phyloP scores from a whole-genome alignment of 2,888 invertebrate genomes.

The Nebria salina region DNA sequence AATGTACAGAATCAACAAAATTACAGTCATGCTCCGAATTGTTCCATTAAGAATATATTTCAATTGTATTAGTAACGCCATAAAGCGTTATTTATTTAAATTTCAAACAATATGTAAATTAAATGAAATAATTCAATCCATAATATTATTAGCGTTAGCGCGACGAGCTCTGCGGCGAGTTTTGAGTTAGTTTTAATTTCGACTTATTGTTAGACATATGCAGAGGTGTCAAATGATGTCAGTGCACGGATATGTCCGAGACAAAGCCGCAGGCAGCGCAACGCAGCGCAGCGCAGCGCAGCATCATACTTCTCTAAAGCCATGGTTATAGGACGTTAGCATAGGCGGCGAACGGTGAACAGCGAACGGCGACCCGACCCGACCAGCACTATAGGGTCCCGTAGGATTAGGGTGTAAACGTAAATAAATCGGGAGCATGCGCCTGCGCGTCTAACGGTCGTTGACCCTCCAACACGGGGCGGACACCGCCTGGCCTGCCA shows the following conservation, averaged over 20 bases:
- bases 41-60: too few relatives aligned
- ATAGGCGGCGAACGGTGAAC: background rate
- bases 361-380: background rate
- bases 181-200: background rate
- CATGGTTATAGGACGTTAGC: conserved; percentile 3
- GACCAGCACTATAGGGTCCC: conserved; percentile 11
- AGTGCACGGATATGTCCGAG: conserved; percentile 17
- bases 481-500: conserved; percentile 3
- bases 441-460: conserved; percentile 9
- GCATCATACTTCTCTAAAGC: background rate
- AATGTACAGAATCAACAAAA: too few relatives aligned
- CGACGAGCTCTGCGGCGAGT: background rate
- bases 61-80: too few relatives aligned
- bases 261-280: background rate
- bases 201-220: background rate
- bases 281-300: background rate
- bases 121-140: background rate
- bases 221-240: conserved; percentile 20
- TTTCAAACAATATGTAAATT: too few relatives aligned
- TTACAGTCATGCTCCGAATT: too few relatives aligned
- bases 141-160: background rate
- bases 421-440: conserved; percentile 27
- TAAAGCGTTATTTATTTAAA: too few relatives aligned
- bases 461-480: conserved; percentile 12
- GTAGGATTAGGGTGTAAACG: conserved; percentile 30